Base-by-base conservation (phyloP, 2,888 invertebrate genomes). In the Leptarthrus brevirostris region DNA sequence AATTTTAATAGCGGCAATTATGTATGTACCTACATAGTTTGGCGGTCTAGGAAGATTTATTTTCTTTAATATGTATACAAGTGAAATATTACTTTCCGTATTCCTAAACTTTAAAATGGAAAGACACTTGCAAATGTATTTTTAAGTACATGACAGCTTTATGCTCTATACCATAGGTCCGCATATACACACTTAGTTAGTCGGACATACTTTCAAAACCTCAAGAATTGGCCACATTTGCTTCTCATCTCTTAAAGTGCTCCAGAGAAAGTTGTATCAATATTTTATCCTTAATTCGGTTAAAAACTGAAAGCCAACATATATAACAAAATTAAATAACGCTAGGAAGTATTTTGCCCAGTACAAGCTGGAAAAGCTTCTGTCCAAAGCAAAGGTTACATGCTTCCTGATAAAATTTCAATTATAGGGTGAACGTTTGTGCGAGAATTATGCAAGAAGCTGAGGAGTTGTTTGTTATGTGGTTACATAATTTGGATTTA, bases 301-400 rank as follows among this genome's bases (percentile, higher is more conserved):
- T 58, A 58, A 26, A 34, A 58, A 34, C 56, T 5, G 36, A 18
- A 58, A 20, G 36, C 8, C 10, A 20, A 58, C 58, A 58, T 58
- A 56, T 56, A 56, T 58, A 58, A 58, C 26, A 34, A 58, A 58
- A 58, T 58, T 58, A 58, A 58, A 58, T 58, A 58, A 58, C 18
- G 58, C 58, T 58, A 58, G 36, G n/a, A 36, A 58, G 58, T 20
- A 12, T 26, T 58, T 14, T 36, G 16, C n/a, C 3, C 16, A 36
- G 22, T 18, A 36, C 40, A 58, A 58, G 58, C 36, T 58, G 36
- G 34, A 58, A 58, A 36, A 58, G 58, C 36, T 58, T 58, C 58
- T 18, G n/a, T 16, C 36, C 34, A 20, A 36, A 30, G 34, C 58
- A 18, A 58, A 58, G n/a, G n/a, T n/a, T n/a, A n/a, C 36, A 58